A percentile compares a stretch with the other conserved stretches of the same genome.
Conservation (phyloP, 1,140 invertebrate species). For the Lanistes nyassanus region DNA sequence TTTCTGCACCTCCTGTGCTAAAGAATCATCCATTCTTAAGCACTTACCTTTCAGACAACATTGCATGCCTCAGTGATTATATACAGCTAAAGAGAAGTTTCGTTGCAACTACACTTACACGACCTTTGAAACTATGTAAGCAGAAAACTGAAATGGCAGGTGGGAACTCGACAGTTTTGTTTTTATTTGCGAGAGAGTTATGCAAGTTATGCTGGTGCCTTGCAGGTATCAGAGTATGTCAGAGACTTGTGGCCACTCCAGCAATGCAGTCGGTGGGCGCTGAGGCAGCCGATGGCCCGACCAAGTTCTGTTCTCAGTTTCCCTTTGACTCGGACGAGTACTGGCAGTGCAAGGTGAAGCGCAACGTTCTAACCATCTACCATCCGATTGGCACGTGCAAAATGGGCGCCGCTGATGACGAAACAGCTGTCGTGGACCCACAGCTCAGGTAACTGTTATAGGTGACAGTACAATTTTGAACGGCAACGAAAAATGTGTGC, state of each 20-base stretch:
- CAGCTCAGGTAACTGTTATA: slow-evolving; percentile 68
- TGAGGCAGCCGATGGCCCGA: slow-evolving; percentile 16
- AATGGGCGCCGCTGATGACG: slow-evolving; percentile 89
- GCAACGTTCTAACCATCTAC: slow-evolving; percentile 77
- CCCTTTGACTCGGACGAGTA: slow-evolving; percentile 54
- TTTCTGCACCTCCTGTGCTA: too few relatives aligned
- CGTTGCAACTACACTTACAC: too few relatives aligned
- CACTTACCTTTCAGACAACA: too few relatives aligned
- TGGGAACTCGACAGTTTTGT: too few relatives aligned
- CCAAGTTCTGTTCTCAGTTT: slow-evolving; percentile 35
- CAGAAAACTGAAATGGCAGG: too few relatives aligned
- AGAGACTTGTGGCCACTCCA: slow-evolving; percentile 22
- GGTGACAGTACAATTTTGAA: too few relatives aligned
- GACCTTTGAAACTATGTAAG: too few relatives aligned
- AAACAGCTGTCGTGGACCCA: slow-evolving; percentile 87
- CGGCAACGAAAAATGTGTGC: too few relatives aligned
- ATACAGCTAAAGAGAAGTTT: too few relatives aligned
- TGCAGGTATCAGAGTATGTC: slow-evolving; percentile 34
- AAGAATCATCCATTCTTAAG: too few relatives aligned
- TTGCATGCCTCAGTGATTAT: too few relatives aligned
- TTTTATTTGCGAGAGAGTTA: background rate
- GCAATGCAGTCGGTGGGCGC: slow-evolving; percentile 33
- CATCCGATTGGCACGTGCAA: slow-evolving; percentile 91
- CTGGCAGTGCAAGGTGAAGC: slow-evolving; percentile 60
- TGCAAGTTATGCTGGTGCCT: background rate